Percentiles rank a stretch among this genome's conserved stretches.
phyloP scores from a whole-genome alignment of 92 coral and sea anemone species.

The Epizoanthus fatuus region DNA sequence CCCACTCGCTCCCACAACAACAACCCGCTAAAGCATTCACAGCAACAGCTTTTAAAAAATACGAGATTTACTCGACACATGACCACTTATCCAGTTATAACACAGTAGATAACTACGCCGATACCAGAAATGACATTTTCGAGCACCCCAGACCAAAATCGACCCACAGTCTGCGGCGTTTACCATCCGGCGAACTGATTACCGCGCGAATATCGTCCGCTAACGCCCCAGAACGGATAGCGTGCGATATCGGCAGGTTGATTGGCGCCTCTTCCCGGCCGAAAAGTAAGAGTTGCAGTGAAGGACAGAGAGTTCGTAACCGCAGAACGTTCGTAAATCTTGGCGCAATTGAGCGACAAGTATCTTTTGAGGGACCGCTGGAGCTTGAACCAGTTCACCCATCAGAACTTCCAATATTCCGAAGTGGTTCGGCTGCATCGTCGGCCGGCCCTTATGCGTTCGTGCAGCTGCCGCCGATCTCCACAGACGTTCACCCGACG shows the following conservation, averaged over 20 bases:
- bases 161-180: slow-evolving; percentile 61
- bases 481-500: slow-evolving; percentile 58
- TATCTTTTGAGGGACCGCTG: slow-evolving; percentile 71
- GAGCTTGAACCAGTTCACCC: slow-evolving; percentile 85
- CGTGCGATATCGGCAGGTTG: slow-evolving; percentile 65
- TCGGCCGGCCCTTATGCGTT: slow-evolving; percentile 75
- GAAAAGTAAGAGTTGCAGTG: slow-evolving; percentile 26
- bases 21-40: slow-evolving; percentile 33
- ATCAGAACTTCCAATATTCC: slow-evolving; percentile 79
- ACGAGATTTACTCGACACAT: slow-evolving; percentile 44
- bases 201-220: slow-evolving; percentile 85
- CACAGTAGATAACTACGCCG: slow-evolving; percentile 59
- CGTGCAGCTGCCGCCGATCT: slow-evolving; percentile 94
- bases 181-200: slow-evolving; percentile 48
- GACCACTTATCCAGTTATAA: slow-evolving; percentile 25
- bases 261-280: slow-evolving; percentile 36
- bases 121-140: slow-evolving; percentile 18
- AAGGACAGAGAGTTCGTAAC: not conserved
- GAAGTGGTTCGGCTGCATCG: slow-evolving; percentile 74
- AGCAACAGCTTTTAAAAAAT: slow-evolving; percentile 40
- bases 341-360: slow-evolving; percentile 62
- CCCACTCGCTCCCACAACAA: not conserved
- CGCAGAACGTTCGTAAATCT: slow-evolving; percentile 76
- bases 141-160: slow-evolving; percentile 74
- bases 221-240: slow-evolving; percentile 62